A percentile compares a stretch with the other conserved stretches of the same genome.
These are phyloP conservation scores for Ferrisia virgata DNA, from an alignment of 2,888 invertebrate genomes.

Conservation along the genomic window DNA sequence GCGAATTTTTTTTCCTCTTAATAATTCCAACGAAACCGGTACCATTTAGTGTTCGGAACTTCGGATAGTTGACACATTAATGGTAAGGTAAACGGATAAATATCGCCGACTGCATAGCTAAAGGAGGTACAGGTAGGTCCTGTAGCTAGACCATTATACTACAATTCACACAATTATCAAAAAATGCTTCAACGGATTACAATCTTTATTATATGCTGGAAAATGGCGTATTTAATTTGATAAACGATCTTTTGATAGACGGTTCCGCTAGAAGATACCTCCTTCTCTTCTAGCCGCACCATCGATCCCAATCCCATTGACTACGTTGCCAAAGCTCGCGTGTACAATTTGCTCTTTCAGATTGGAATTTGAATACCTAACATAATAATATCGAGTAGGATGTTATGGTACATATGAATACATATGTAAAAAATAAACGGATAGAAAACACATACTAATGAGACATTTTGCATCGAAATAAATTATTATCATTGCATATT, in stretches of 20 bases:
- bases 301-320: no score
- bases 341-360: not conserved
- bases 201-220: not conserved
- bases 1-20: not conserved
- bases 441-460: not conserved
- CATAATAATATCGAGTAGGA: not conserved
- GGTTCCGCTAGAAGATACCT: not conserved
- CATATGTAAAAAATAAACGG: not conserved
- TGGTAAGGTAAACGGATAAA: not conserved
- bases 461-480: not conserved
- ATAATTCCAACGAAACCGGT: not conserved
- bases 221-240: constrained; percentile 20
- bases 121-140: no score
- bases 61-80: not conserved
- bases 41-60: not conserved
- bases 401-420: not conserved
- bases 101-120: not conserved
- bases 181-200: not conserved
- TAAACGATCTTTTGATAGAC: not conserved
- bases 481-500: not conserved
- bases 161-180: not conserved
- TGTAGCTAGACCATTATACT: not conserved
- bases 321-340: not conserved
- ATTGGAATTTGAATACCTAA: constrained; percentile 15
- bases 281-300: not conserved